Base-by-base conservation (phyloP, 2,113 vertebrate species). In the Ptilorrhoa leucosticta region DNA sequence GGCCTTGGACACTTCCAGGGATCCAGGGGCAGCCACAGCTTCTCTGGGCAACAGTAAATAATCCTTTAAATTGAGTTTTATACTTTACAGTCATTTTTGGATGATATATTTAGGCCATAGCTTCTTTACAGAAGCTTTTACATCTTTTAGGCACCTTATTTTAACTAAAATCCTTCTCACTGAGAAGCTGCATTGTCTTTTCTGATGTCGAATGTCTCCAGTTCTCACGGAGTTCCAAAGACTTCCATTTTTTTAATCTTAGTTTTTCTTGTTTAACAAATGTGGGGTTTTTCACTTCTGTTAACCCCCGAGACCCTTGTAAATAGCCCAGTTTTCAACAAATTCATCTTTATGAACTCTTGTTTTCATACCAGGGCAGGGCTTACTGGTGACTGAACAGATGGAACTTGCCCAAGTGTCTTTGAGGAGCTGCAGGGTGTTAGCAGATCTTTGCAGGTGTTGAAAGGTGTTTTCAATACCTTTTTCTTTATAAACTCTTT, bases 261-360 rank as follows among this genome's bases (percentile, higher is more conserved):
- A 6, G 3, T n/a, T 79, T 65, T 39, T 50, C 42, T 30, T 33
- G 4, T 37, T 80, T 54, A 13, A 60, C 57, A 68, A 39, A 15
- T 11, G 4, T 3, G 24, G 3, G 0, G 0, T 3, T 76, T 73
- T 61, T 61, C 15, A 47, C 5, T 45, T 60, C 30, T 64, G 2
- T 37, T 73, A 20, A 7, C 35, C 31, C 17, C 35, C 2, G 4
- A 27, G 61, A 27, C 63, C 22, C n/a, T 50, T 53, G 35, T 39
- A 22, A 73, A 35, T 28, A 56, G 35, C 64, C 11, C 23, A 50
- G 0, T 58, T 78, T 68, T 71, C 44, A 56, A 3, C 48, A 27
- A 44, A 15, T 33, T 37, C 23, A 14, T 83, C 50, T 86, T 47
- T 2, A 11, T 54, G 44, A 58, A 3, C 79, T 51, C 78, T 35